Evolutionary conservation across 2,888 invertebrate species (phyloP).

Genomic region (Taenaris catops): DNA sequence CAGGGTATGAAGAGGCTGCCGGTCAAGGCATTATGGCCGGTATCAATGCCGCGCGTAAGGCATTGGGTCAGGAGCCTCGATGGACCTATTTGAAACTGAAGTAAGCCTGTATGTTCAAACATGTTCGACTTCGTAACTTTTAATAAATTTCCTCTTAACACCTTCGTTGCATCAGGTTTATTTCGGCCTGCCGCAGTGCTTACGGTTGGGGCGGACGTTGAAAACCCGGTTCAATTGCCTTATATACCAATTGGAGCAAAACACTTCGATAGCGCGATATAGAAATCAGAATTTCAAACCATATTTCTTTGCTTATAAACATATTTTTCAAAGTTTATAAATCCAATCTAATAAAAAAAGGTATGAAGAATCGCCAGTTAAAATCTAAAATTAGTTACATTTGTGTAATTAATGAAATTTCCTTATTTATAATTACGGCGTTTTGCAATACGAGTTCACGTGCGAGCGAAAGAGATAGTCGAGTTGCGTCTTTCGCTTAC

Average conservation of each 20-base stretch:
- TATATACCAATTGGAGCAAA: conserved; percentile 29
- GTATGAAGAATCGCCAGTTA: neutral
- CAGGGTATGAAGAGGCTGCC: too few species aligned
- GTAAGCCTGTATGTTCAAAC: too few species aligned
- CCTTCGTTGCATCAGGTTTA: too few species aligned
- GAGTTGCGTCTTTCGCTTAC: conserved; percentile 4
- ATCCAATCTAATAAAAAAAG: neutral
- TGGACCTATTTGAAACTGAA: too few species aligned
- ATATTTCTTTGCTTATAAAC: conserved; percentile 17
- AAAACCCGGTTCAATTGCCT: too few species aligned
- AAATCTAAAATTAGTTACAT: neutral
- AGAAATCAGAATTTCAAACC: conserved; percentile 34
- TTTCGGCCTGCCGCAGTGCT: too few species aligned
- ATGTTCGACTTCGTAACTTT: too few species aligned
- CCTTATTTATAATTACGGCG: neutral
- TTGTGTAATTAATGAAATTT: neutral
- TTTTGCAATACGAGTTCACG: conserved; percentile 5
- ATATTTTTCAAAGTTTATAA: neutral
- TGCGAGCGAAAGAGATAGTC: conserved; percentile 18
- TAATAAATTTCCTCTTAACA: too few species aligned
- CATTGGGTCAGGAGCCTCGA: too few species aligned
- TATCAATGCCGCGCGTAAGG: too few species aligned
- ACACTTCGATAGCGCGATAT: conserved; percentile 54
- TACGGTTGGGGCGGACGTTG: too few species aligned
- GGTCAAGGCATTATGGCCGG: too few species aligned